Percentiles rank a stretch among this genome's conserved stretches.
phyloP scores from a whole-genome alignment of 2,797 vertebrate genomes.

The Phoxinus dragarum region DNA sequence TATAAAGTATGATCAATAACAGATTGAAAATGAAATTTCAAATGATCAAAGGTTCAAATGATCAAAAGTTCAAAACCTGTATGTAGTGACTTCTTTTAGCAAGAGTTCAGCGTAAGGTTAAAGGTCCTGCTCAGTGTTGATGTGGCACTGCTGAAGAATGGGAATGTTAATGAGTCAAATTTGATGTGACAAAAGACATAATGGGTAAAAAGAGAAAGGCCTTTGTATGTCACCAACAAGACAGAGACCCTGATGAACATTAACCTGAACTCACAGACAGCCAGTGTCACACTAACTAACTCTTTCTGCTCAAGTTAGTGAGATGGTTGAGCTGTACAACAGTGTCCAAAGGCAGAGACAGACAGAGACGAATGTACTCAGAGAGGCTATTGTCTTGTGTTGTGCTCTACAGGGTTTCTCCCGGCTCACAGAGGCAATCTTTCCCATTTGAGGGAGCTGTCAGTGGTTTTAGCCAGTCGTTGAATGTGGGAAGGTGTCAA shows the following conservation, averaged over 20 bases:
- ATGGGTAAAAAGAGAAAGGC: slow-evolving; percentile 60
- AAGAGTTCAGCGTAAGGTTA: slow-evolving; percentile 77
- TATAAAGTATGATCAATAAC: neutral
- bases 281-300: slow-evolving; percentile 14
- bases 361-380: slow-evolving; percentile 45
- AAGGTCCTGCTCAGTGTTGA: slow-evolving; percentile 73
- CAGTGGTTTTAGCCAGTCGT: slow-evolving; percentile 12
- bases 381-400: slow-evolving; percentile 28
- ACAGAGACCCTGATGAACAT: slow-evolving; percentile 51
- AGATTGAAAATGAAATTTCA: neutral
- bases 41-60: neutral
- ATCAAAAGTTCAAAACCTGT: neutral
- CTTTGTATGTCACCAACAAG: slow-evolving; percentile 58
- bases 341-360: slow-evolving; percentile 34
- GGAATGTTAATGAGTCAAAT: slow-evolving; percentile 80
- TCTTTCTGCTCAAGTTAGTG: slow-evolving; percentile 15
- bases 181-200: slow-evolving; percentile 75
- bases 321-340: slow-evolving; percentile 27
- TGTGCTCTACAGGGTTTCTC: slow-evolving; percentile 25
- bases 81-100: slow-evolving; percentile 1
- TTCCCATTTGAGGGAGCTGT: neutral
- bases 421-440: slow-evolving; percentile 31
- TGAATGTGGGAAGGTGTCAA: slow-evolving; percentile 44
- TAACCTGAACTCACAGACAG: slow-evolving; percentile 42
- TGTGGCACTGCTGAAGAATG: slow-evolving; percentile 74